Evolutionary conservation across 1,140 invertebrate species (phyloP), one percentile per base, ranked within the genome.

Genomic region (Oedothorax gibbosus): DNA sequence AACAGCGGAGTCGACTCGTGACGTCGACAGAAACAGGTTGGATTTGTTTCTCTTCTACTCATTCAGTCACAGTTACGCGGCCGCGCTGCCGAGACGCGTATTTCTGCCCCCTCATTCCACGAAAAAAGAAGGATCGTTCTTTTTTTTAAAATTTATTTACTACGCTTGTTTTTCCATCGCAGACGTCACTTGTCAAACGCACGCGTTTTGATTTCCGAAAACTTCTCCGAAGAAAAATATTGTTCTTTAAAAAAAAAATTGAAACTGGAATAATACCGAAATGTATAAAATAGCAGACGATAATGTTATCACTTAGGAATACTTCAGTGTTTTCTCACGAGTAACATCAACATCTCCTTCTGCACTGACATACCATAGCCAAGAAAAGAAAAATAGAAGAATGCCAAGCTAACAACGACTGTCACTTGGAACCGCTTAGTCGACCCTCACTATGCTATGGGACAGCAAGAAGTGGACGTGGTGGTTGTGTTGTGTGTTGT

Each of bases 11-110:
- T 71, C 71, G 78, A 65, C 15, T 71, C 57, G 78, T 81, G 78
- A 81, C 78, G 78, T 81, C 20, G 78, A 15, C 78, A 68, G 57
- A 68, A 77, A 81, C 78, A 81, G 78, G 78, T 81, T 81, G 71
- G 78, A 81, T 81, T 81, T 65, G 69, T 81, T 81, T 68, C 78
- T 71, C 78, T 18, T 64, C 53, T 62, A 65, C 53, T 65, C 75
- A 53, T 66, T 57, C 78, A 71, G 50, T 80, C 78, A 71, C 78
- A 81, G 78, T 81, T 71, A 81, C 78, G 78, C 78, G 60, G 65
- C 66, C 65, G 21, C 12, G 15, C 53, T 8, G n/a, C 53, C 10
- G 15, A 71, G 78, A 60, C 78, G 78, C 78, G 57, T 4, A 15
- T 18, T 56, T 49, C 49, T 53, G 15, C 20, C 8, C 15, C 65